phyloP scores from a whole-genome alignment of 2,113 vertebrate species.

The Gnathonemus echidnorhynchus region DNA sequence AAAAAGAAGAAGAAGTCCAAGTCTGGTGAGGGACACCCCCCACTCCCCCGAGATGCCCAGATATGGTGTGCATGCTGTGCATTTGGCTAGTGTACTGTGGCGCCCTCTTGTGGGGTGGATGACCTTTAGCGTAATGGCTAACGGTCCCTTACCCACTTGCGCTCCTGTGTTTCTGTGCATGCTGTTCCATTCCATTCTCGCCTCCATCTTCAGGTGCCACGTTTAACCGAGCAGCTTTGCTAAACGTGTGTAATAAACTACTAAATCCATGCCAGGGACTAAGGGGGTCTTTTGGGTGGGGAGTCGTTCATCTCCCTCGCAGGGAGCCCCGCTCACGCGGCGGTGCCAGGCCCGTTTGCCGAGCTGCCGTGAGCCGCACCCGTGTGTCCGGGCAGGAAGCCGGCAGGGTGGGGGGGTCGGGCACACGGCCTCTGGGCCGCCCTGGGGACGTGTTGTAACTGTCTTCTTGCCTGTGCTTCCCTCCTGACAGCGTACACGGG shows the following conservation, averaged over 20 bases:
- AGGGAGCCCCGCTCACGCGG: neutral
- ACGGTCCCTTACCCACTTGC: neutral
- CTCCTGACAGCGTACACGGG: slow-evolving; percentile 69
- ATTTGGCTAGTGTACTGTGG: neutral
- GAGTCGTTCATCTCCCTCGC: neutral
- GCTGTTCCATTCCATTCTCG: neutral
- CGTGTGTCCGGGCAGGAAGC: neutral
- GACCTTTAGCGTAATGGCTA: neutral
- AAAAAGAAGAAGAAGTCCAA: slow-evolving; percentile 76
- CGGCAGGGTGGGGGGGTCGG: too few species aligned
- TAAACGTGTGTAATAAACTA: neutral
- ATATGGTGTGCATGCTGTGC: neutral
- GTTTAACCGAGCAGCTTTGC: neutral
- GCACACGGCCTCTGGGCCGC: neutral
- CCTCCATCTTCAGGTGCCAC: neutral
- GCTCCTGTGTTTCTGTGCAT: neutral
- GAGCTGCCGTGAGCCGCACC: neutral
- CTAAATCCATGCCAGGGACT: neutral
- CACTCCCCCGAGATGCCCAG: neutral
- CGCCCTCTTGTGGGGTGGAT: neutral
- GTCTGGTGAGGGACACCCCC: slow-evolving; percentile 65
- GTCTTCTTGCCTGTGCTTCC: slow-evolving; percentile 51
- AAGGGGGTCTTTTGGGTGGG: neutral
- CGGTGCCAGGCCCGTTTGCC: neutral
- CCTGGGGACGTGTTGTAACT: slow-evolving; percentile 33